phyloP scores from a whole-genome alignment of 2,888 invertebrate genomes.

The Pachliopta kotzebuea region DNA sequence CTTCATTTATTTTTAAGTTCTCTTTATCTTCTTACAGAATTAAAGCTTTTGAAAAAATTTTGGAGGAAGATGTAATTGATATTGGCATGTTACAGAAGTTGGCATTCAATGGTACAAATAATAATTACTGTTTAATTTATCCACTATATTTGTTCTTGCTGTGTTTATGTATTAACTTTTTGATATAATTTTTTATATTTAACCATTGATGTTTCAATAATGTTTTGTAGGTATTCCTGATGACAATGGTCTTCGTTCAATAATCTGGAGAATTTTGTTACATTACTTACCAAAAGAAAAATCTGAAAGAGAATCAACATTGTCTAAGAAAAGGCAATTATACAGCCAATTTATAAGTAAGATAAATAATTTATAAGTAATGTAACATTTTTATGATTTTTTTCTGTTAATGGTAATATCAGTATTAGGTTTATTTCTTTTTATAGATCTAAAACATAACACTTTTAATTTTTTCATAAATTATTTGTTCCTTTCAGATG shows the following conservation, averaged over 20 bases:
- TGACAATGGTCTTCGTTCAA: slow-evolving; percentile 88
- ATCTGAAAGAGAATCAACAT: slow-evolving; percentile 83
- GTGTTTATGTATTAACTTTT: neutral
- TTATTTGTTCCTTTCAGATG: slow-evolving; percentile 78
- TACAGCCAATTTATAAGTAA: slow-evolving; percentile 90
- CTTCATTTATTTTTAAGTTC: slow-evolving; percentile 15
- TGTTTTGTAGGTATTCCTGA: slow-evolving; percentile 89
- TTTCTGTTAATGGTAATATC: neutral
- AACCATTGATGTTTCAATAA: too few species aligned
- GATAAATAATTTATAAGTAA: neutral
- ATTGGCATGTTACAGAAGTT: slow-evolving; percentile 83
- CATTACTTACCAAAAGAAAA: slow-evolving; percentile 90
- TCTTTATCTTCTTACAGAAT: slow-evolving; percentile 80
- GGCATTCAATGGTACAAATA: slow-evolving; percentile 87
- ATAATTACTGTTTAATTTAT: neutral
- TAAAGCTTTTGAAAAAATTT: slow-evolving; percentile 88
- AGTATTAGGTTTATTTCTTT: neutral
- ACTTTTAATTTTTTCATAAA: neutral
- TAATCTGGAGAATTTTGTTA: slow-evolving; percentile 94
- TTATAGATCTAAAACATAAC: neutral
- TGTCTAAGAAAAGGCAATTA: slow-evolving; percentile 87
- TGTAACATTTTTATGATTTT: neutral
- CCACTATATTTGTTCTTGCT: slow-evolving; percentile 4
- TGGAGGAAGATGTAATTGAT: slow-evolving; percentile 86
- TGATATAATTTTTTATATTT: neutral